Conservation (phyloP, 2,888 invertebrate species). For the Pandemis corylana region DNA sequence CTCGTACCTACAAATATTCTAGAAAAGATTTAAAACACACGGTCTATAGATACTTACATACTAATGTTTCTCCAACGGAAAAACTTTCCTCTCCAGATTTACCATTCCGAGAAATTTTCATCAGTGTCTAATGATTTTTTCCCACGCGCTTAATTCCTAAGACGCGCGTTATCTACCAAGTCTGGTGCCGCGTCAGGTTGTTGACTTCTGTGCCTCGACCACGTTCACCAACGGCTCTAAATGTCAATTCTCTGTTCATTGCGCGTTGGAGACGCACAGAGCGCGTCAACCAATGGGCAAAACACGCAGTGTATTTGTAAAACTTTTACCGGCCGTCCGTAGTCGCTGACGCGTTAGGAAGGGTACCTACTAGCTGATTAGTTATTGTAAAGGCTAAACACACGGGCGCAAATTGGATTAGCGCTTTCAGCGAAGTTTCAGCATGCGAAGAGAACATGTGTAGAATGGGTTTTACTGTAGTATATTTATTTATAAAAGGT, state of each 20-base stretch:
- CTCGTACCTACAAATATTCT: too few relatives aligned
- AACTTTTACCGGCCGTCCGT: too few relatives aligned
- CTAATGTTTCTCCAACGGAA: neutral
- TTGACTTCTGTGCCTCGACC: neutral
- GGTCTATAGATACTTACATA: too few relatives aligned
- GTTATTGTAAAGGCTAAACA: neutral
- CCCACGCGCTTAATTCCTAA: neutral
- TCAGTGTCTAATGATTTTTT: neutral
- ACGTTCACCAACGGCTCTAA: too few relatives aligned
- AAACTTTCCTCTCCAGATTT: neutral
- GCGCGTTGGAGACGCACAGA: too few relatives aligned
- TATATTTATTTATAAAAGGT: neutral
- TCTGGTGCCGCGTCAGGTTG: conserved; percentile 2
- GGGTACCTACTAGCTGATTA: neutral
- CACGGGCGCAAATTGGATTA: conserved; percentile 4
- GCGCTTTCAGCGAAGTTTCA: neutral
- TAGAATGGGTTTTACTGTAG: neutral
- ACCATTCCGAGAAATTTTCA: neutral
- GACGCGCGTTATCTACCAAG: neutral
- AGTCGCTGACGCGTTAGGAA: neutral
- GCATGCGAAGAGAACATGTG: neutral
- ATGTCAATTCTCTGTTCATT: too few relatives aligned
- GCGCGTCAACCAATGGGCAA: too few relatives aligned
- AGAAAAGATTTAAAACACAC: too few relatives aligned
- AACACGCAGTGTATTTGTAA: too few relatives aligned